Conservation (phyloP, 2,888 invertebrate species). For the Rhamphomyia laevipes region DNA sequence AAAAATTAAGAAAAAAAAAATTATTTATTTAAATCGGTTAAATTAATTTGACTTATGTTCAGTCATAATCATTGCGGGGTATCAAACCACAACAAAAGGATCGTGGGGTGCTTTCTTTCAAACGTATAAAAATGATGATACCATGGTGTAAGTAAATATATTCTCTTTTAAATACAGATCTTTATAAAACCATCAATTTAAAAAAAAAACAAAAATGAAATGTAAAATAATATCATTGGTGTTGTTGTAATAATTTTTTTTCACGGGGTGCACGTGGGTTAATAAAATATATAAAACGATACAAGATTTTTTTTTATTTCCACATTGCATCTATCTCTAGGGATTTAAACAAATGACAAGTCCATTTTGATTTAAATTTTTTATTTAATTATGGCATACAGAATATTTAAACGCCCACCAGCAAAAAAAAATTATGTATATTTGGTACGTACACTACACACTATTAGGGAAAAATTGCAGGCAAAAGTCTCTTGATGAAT, state of each 20-base stretch:
- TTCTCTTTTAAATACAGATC: no score
- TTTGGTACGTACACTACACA: conserved; percentile 20
- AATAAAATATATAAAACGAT: no score
- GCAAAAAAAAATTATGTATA: conserved; percentile 20
- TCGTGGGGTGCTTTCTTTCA: conserved; percentile 14
- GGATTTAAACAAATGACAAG: conserved; percentile 22
- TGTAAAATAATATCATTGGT: not conserved
- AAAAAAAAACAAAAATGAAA: not conserved
- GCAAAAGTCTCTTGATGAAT: conserved; percentile 14
- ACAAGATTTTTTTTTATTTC: no score
- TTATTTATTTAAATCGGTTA: conserved; percentile 20
- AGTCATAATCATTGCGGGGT: conserved; percentile 21
- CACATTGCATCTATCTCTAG: no score
- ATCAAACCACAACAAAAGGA: conserved; percentile 7
- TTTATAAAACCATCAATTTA: not conserved
- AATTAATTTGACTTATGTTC: conserved; percentile 22
- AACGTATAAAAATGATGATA: no score
- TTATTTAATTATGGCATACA: conserved; percentile 21
- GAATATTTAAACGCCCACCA: conserved; percentile 21
- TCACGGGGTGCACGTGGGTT: no score
- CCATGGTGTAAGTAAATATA: no score
- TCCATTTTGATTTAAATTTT: conserved; percentile 22
- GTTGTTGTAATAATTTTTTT: no score
- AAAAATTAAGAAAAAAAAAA: not conserved
- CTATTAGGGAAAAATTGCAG: conserved; percentile 14